Evolutionary conservation across 2,888 invertebrate species (phyloP).

Genomic region (Dryobota labecula): DNA sequence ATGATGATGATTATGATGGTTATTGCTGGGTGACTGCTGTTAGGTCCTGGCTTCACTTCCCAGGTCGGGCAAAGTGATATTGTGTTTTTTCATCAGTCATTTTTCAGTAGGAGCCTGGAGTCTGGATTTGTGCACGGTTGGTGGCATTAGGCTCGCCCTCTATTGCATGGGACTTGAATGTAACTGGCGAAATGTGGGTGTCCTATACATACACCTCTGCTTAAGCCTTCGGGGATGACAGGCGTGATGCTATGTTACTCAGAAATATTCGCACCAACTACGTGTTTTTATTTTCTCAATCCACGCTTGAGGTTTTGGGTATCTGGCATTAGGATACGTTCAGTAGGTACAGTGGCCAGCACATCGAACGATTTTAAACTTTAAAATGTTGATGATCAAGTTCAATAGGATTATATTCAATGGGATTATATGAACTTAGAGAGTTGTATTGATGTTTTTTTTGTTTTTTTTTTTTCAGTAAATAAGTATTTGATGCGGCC

Average conservation of each 20-base stretch:
- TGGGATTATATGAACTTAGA: too few relatives aligned
- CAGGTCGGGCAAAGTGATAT: not conserved
- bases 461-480: too few relatives aligned
- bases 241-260: not conserved
- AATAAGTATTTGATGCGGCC: too few relatives aligned
- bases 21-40: not conserved
- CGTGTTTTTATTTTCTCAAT: not conserved
- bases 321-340: not conserved
- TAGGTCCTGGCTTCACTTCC: not conserved
- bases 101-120: not conserved
- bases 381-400: too few relatives aligned
- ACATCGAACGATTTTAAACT: too few relatives aligned
- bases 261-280: not conserved
- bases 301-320: not conserved
- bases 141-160: not conserved
- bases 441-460: too few relatives aligned
- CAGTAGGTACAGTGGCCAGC: too few relatives aligned
- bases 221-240: not conserved
- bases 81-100: not conserved
- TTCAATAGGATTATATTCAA: too few relatives aligned
- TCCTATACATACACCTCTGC: too few relatives aligned
- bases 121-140: not conserved
- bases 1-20: too few relatives aligned
- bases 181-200: not conserved
- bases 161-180: not conserved